Conservation (phyloP, 2,113 vertebrate genomes). For the Alligator mississippiensis region DNA sequence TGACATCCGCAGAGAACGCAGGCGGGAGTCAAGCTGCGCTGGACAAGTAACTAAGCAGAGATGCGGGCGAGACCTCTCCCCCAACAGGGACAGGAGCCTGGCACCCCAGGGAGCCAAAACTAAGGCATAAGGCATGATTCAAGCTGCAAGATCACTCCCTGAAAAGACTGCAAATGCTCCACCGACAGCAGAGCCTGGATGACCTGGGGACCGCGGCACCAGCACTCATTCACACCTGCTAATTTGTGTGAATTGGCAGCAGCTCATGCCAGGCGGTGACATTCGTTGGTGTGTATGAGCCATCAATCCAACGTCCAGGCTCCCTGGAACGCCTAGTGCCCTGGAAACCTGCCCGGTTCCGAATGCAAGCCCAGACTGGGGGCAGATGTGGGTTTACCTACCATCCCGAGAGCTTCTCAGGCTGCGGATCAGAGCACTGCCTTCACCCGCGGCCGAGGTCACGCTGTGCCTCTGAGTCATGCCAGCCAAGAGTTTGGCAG, state of each 20-base stretch:
- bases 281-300: not conserved
- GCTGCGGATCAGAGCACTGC: too few relatives aligned
- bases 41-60: not conserved
- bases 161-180: not conserved
- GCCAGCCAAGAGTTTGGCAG: too few relatives aligned
- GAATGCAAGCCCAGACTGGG: too few relatives aligned
- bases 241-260: not conserved
- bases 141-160: not conserved
- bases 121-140: not conserved
- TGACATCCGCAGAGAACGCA: not conserved
- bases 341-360: too few relatives aligned
- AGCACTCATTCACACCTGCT: not conserved
- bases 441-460: too few relatives aligned
- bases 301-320: not conserved
- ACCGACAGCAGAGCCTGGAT: not conserved
- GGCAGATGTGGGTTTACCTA: too few relatives aligned
- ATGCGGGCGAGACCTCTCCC: not conserved
- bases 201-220: not conserved
- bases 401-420: too few relatives aligned
- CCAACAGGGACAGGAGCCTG: not conserved
- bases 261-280: not conserved
- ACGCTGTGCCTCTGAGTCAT: too few relatives aligned
- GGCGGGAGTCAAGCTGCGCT: not conserved
- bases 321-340: not conserved
- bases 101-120: not conserved